phyloP scores from a whole-genome alignment of 2,888 invertebrate species.

The Sinohyriopsis cumingii region DNA sequence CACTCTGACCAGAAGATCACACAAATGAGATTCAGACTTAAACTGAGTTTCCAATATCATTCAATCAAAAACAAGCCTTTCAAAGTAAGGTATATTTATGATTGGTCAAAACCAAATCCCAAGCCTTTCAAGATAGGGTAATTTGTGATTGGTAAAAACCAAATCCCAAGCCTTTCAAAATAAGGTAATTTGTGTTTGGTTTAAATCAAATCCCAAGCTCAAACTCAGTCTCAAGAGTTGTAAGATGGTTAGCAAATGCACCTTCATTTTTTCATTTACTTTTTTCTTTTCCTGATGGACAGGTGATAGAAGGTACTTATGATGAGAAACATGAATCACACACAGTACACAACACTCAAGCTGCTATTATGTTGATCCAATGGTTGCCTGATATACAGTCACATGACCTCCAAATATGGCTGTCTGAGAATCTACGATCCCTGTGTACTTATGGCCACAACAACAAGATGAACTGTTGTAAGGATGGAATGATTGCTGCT shows the following conservation, averaged over 20 bases:
- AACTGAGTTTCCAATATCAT: no score
- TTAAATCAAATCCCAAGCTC: no score
- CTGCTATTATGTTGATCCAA: slow-evolving; percentile 74
- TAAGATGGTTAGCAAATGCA: neutral
- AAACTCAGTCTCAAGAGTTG: no score
- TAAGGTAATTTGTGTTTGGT: no score
- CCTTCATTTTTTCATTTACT: neutral
- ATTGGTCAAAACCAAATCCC: no score
- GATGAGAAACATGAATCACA: slow-evolving; percentile 47
- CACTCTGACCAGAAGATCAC: no score
- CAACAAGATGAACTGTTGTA: slow-evolving; percentile 76
- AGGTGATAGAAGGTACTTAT: slow-evolving; percentile 59
- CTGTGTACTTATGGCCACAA: slow-evolving; percentile 69
- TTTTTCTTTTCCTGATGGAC: neutral
- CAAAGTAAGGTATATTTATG: no score
- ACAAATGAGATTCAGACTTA: no score
- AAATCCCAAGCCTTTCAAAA: no score
- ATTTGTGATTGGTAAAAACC: no score
- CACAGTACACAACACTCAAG: slow-evolving; percentile 72
- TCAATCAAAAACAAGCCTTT: no score
- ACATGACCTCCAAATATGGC: slow-evolving; percentile 72
- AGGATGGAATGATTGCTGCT: slow-evolving; percentile 74
- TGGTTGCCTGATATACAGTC: slow-evolving; percentile 74
- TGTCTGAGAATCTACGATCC: slow-evolving; percentile 66
- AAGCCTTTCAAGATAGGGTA: no score